Evolutionary conservation across 2,113 vertebrate species (phyloP).

Genomic region (Calyptomena viridis): DNA sequence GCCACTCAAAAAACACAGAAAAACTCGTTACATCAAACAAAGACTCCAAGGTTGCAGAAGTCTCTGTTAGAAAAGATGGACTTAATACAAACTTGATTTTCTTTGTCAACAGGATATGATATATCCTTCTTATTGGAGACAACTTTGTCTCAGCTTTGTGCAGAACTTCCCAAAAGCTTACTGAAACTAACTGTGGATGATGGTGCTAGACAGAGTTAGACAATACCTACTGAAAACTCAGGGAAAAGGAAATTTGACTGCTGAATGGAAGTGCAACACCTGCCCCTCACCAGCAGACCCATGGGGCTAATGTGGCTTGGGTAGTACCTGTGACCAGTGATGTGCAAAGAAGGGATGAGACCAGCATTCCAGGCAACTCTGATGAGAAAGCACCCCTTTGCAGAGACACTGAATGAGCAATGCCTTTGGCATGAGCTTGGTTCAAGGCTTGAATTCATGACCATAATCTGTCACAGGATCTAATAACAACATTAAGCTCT

Average conservation of each 20-base stretch:
- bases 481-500: neutral
- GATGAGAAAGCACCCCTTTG: neutral
- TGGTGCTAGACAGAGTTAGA: too few relatives aligned
- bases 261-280: neutral
- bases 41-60: neutral
- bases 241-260: neutral
- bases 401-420: neutral
- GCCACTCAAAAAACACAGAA: neutral
- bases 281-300: neutral
- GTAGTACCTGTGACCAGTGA: neutral
- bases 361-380: neutral
- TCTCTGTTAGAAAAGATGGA: neutral
- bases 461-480: neutral
- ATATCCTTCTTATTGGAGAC: neutral
- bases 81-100: neutral
- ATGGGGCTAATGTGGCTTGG: accelerated
- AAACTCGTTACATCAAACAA: neutral
- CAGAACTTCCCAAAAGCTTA: neutral
- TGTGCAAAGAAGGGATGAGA: neutral
- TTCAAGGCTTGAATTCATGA: neutral
- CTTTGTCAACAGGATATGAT: neutral
- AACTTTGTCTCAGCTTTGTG: neutral
- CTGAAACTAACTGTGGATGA: neutral
- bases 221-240: neutral
- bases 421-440: neutral